Evolutionary conservation across 1,140 invertebrate genomes (phyloP), one percentile per base, ranked within the genome.

Genomic region (Anoplolepis gracilipes): DNA sequence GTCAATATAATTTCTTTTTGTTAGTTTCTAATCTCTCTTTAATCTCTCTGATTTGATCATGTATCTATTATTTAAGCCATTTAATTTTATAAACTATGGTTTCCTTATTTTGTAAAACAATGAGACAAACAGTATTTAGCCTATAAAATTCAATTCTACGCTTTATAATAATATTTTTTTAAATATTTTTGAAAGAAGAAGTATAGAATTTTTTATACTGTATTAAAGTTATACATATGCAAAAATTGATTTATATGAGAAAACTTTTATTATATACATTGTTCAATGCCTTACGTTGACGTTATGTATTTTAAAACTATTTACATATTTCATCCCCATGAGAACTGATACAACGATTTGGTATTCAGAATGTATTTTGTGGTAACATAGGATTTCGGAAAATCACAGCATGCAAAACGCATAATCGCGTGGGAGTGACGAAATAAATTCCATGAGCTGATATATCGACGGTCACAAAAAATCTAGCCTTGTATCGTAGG

Each of bases 401-500:
- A 78, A 84, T 42, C 7, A n/a, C 33, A n/a, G 19, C n/a, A 1
- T 79, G 30, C 13, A 59, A 53, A 49, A 85, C 16, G 55, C 67
- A 30, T 70, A 85, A 88, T 64, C 25, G 30, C 1, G 53, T 25
- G 42, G 46, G 77, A 72, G 64, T 87, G 87, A 55, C 53, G 36
- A 90, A 91, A 85, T 86, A 90, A 86, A 88, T 86, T 75, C 75
- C 64, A 84, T 57, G 84, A 91, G 79, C 88, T 86, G 77, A 82
- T 61, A 81, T 73, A 90, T 65, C 81, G 65, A 59, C 67, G 57
- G 42, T 25, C 8, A 85, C 87, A 92, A 89, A 91, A 91, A 89
- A 92, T 92, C 87, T 92, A 78, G 84, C 92, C 91, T 92, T 92
- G 91, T 46, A 49, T 84, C 73, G 88, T 87, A 92, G 92, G 92